These are phyloP conservation scores for Papilio xuthus DNA, from an alignment of 1,140 invertebrate genomes.

Conservation along the genomic window DNA sequence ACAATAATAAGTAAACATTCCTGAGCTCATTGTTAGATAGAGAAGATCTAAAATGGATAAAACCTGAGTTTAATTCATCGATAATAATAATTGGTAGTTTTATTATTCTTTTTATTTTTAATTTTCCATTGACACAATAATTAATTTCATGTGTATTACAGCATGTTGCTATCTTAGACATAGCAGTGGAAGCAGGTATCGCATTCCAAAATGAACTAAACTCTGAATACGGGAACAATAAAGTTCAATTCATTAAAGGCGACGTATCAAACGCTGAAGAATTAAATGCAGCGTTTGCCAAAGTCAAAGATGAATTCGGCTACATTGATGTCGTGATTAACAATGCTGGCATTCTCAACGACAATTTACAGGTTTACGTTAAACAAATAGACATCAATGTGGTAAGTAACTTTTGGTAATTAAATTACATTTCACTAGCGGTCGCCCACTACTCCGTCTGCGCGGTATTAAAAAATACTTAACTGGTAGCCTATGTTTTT, in stretches of 20 bases:
- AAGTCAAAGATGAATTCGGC: constrained; percentile 60
- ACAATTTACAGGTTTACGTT: constrained; percentile 45
- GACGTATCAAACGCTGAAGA: constrained; percentile 84
- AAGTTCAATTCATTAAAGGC: constrained; percentile 76
- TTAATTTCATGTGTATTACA: constrained; percentile 36
- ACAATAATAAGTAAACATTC: no score
- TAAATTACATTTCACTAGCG: neutral
- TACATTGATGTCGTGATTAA: constrained; percentile 69
- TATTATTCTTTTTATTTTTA: no score
- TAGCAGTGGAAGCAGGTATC: constrained; percentile 44
- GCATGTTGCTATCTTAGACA: constrained; percentile 52
- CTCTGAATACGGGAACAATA: constrained; percentile 47
- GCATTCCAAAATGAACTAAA: constrained; percentile 44
- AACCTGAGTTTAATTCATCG: no score
- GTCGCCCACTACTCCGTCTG: no score
- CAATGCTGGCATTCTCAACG: constrained; percentile 79
- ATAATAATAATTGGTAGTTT: no score
- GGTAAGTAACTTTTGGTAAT: constrained; percentile 44
- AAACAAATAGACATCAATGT: constrained; percentile 56
- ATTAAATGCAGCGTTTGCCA: constrained; percentile 82
- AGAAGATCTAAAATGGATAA: no score
- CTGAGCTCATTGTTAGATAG: no score
- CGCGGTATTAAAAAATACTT: no score
- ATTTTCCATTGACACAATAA: neutral
- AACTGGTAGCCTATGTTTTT: no score